Evolutionary conservation across 2,888 invertebrate genomes (phyloP), one percentile per base, ranked within the genome.

Genomic region (Oasisia sp.): DNA sequence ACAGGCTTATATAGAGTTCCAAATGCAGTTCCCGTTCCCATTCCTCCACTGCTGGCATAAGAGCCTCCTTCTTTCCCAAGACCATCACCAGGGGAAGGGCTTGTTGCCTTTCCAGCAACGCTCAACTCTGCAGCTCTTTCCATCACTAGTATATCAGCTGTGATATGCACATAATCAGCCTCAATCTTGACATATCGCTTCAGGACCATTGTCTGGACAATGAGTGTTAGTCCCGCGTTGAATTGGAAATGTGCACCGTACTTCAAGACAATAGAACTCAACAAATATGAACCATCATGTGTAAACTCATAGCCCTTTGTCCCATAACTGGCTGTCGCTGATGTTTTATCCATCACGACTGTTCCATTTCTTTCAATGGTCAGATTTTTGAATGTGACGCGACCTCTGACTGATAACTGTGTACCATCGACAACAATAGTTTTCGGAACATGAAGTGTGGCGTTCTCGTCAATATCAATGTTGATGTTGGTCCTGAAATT

Each of bases 311-410:
- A 95, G 0, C n/a, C 50, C 19, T 94, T 94, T 91, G 93, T 91
- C 50, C 92, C 93, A 92, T 94, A 95, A 5, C 92, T 93, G 0
- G 94, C 94, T 3, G 95, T 95, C 56, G 93, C 94, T 5, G 95
- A 94, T 91, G 95, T 94, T 2, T 90, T 91, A 27, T 94, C 92
- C 27, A 94, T 93, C 58, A 92, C 91, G 0, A 95, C 93, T 2
- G 91, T 91, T 9, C 94, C 95, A 44, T 93, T 93, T 74, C 94
- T 92, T 92, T 95, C 95, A 94, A 95, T 93, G 32, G 94, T 92
- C 19, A 95, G 92, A 89, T 94, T 93, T 58, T 94, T 94, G 92
- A 95, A 94, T 7, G 95, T 95, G 27, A 94, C 94, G 56, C 93
- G 93, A 9, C 95, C 95, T 27, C 92, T 93, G 11, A 95, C 93